phyloP scores from a whole-genome alignment of 1,140 invertebrate species.

The Drosophila nebulosa region DNA sequence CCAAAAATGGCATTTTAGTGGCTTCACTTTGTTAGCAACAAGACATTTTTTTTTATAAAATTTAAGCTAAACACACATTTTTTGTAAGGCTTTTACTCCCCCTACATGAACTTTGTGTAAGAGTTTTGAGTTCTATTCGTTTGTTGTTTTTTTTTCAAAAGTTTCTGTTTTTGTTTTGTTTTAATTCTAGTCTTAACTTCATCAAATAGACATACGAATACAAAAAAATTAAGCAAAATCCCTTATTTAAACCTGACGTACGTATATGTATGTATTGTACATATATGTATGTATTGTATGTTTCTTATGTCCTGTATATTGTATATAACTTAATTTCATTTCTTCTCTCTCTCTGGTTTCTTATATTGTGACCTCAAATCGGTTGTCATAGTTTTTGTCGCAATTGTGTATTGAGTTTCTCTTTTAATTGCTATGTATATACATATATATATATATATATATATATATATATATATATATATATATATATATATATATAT shows the following conservation, averaged over 20 bases:
- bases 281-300: neutral
- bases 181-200: neutral
- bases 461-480: slow-evolving; percentile 6
- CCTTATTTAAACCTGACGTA: neutral
- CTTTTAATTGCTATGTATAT: neutral
- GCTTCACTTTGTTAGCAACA: neutral
- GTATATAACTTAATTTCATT: neutral
- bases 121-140: neutral
- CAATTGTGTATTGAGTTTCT: neutral
- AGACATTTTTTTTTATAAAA: neutral
- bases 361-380: neutral
- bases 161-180: neutral
- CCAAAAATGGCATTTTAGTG: no score
- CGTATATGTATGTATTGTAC: neutral
- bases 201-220: neutral
- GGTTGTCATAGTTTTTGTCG: neutral
- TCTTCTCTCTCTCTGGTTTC: neutral
- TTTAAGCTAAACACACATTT: neutral
- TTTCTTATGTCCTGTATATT: neutral
- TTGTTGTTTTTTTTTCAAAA: neutral
- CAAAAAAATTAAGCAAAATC: neutral
- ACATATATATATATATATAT: slow-evolving; percentile 8
- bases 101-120: neutral
- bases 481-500: slow-evolving; percentile 8
- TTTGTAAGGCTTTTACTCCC: neutral